Base-by-base conservation (phyloP, 1,140 invertebrate species). In the Phortica variegata region DNA sequence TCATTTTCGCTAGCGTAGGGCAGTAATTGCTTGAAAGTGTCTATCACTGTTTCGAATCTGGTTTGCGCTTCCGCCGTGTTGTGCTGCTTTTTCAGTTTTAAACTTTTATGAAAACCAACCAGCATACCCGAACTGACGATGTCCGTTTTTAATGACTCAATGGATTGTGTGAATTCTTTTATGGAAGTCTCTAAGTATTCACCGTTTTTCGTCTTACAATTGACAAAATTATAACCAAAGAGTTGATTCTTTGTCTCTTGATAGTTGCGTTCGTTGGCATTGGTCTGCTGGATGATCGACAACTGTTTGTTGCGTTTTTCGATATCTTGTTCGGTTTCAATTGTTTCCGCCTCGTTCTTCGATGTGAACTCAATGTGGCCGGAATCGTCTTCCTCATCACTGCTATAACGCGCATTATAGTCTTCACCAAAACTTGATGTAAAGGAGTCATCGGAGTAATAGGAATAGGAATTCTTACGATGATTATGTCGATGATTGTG, bases 291-390 rank as follows among this genome's bases (percentile, higher is more conserved):
- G 9, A 77, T 75, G 3, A 76, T 73, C 31, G 71, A 68, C 41
- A 78, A 52, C 58, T 76, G 66, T 39, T 74, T 72, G 17, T 77
- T 62, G 4, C 72, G 52, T 52, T 73, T 63, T 33, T 75, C 59
- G 46, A 74, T 58, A 50, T 79, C 54, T 55, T 75, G 53, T 54
- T 77, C 29, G 42, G 66, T 61, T 83, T 93, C 90, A 1, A 92
- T 81, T 0, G 90, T 89, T 76, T 93, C 90, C 1, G 90, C 91
- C 29, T 89, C 83, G 76, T 91, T 89, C 19, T 89, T 87, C 2
- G 86, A 85, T 56, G 85, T 89, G 60, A 91, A 93, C 49, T 89
- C 85, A 56, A 92, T 91, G 33, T 83, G 79, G 0, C 60, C 56
- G 17, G 60, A 38, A 44, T 53, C 52, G 1, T 48, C 52, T 8